Base-by-base conservation (phyloP, 2,888 invertebrate species). In the Drymonia ruficornis region DNA sequence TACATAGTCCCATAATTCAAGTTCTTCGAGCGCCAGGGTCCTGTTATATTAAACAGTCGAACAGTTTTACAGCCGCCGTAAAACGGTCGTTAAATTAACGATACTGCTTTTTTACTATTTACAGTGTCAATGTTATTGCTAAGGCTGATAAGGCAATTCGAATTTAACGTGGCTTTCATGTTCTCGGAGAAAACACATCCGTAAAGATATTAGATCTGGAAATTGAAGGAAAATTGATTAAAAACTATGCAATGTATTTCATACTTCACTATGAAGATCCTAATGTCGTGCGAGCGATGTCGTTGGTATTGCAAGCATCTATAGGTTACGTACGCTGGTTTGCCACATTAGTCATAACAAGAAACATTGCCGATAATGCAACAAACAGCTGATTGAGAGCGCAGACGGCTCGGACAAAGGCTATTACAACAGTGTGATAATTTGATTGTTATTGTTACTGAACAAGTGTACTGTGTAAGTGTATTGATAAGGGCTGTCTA, bases 41-140 rank as follows among this genome's bases (percentile, higher is more conserved):
- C 3, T 9, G 11, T 34, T 36, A 60, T 29, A 36, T 13, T 44
- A 69, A 74, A 74, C 76, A 76, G 67, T 73, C 71, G 72, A 78
- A 76, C 76, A 75, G 66, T 64, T 77, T 83, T 81, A 76, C 72
- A 59, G 70, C 61, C 55, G 51, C 74, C 70, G 65, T 83, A 80
- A 84, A 83, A 81, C 56, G 38, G 62, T 76, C 78, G 76, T 87
- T 77, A 85, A 85, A 51, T 61, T 67, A 59, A 76, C 72, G 70
- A 69, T 72, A 67, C 62, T 53, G 63, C 68, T 72, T 78, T 78
- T 77, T 77, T 72, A 69, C 65, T 69, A 70, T 77, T 76, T 74
- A 73, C 70, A 68, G 66, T 72, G 67, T 68, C 74, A 72, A 77
- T 72, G 76, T 76, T 75, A 81, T 74, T 69, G 70, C 73, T 58